Base-by-base conservation (phyloP, 2,888 invertebrate genomes). In the Euzophera pinguis region DNA sequence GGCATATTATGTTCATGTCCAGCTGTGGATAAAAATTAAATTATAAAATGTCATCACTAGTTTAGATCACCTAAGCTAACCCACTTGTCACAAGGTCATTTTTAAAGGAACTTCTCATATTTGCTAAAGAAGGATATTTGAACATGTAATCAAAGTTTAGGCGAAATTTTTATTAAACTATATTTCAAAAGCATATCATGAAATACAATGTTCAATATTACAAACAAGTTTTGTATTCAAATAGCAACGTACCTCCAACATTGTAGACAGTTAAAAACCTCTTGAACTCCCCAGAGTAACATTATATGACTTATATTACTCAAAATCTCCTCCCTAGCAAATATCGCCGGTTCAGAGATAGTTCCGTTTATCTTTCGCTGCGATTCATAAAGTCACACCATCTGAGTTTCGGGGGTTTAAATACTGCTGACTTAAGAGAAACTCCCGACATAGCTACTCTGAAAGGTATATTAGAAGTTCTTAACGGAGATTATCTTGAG, bases 291-390 rank as follows among this genome's bases (percentile, higher is more conserved):
- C 49, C 10, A 48, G 43, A 43, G 56, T 32, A 47, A 56, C 51
- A 54, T 56, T 52, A 54, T 54, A 52, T 50, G 51, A 51, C 52
- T 47, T 52, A 42, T 47, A 47, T 50, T 51, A 47, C 50, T 43
- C 22, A 10, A 43, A 51, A 50, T 50, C 39, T 39, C 37, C 22
- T 53, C 50, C 51, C 50, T 41, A 50, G 59, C 60, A 57, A 61
- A 62, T 60, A 62, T 62, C 57, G 59, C 49, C 54, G 56, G 54
- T 56, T 58, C 42, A 27, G 45, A 54, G 53, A 45, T 42, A 49
- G 43, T 58, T 60, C 53, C 56, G 63, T 65, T 65, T 65, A 57
- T 61, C 63, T 61, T 59, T 55, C 56, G 53, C 54, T 53, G 50
- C 54, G 58, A 54, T 56, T 59, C 60, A 57, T 59, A 58, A 62